These are phyloP conservation scores for Akabosia matsudoensis DNA, from an alignment of 1,140 invertebrate genomes.

Conservation along the genomic window DNA sequence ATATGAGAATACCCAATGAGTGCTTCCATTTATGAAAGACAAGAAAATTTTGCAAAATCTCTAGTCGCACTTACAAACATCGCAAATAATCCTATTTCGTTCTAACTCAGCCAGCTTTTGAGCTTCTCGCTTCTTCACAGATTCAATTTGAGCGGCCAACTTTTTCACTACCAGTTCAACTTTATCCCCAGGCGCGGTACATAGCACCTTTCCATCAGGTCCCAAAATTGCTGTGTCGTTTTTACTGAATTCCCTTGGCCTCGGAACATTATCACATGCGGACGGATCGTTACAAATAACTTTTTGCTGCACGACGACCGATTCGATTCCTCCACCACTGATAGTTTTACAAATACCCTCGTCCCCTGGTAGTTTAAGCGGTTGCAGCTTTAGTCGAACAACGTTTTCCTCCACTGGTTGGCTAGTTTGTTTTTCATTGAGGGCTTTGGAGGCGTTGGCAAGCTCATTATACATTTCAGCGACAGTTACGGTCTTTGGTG, in stretches of 20 bases:
- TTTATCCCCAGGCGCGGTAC: conserved; percentile 10
- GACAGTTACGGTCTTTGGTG: neutral
- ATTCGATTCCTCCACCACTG: neutral
- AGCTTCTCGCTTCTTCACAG: neutral
- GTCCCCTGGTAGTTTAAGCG: neutral
- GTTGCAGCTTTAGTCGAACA: neutral
- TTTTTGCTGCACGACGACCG: neutral
- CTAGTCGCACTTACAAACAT: conserved; percentile 10
- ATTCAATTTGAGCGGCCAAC: conserved; percentile 26
- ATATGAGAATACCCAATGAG: neutral
- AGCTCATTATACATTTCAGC: neutral
- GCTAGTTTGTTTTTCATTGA: too few species aligned
- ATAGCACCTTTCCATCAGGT: conserved; percentile 41
- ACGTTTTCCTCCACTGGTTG: neutral
- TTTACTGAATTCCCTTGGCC: neutral
- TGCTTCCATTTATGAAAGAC: neutral
- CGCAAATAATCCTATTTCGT: neutral
- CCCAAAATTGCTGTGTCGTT: conserved; percentile 37
- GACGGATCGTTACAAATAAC: conserved; percentile 17
- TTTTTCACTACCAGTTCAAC: conserved; percentile 11
- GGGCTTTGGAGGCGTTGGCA: too few species aligned
- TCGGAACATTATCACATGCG: conserved; percentile 19
- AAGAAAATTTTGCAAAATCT: neutral
- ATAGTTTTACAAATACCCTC: neutral
- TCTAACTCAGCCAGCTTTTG: neutral